phyloP scores from a whole-genome alignment of 2,888 invertebrate species.

The Amblyjoppa proteus region DNA sequence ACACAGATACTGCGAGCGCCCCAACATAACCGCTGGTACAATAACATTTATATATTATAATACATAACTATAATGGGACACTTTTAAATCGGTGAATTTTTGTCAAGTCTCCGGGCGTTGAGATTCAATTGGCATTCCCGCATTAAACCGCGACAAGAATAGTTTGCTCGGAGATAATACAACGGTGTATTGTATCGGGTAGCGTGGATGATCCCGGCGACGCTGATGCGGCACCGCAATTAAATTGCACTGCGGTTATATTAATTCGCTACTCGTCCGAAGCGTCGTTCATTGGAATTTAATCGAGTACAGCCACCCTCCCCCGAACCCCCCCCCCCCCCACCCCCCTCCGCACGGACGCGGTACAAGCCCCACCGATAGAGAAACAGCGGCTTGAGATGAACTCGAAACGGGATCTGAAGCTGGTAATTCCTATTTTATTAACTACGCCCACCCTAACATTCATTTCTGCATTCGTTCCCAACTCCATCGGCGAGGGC shows the following conservation, averaged over 20 bases:
- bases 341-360: neutral
- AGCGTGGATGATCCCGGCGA: too few relatives aligned
- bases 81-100: too few relatives aligned
- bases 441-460: constrained; percentile 68
- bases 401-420: constrained; percentile 73
- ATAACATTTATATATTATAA: too few relatives aligned
- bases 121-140: too few relatives aligned
- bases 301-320: constrained; percentile 39
- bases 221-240: neutral
- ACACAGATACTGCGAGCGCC: too few relatives aligned
- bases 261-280: neutral
- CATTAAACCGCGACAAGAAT: too few relatives aligned
- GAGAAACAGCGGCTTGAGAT: constrained; percentile 74
- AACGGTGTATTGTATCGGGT: too few relatives aligned
- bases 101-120: too few relatives aligned
- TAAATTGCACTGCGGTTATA: neutral
- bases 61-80: too few relatives aligned
- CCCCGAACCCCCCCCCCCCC: too few relatives aligned
- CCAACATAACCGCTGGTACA: too few relatives aligned
- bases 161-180: too few relatives aligned
- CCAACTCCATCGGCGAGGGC: constrained; percentile 33
- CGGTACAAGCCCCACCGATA: constrained; percentile 24
- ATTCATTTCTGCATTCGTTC: constrained; percentile 70
- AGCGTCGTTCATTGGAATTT: constrained; percentile 39
- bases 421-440: constrained; percentile 71